Evolutionary conservation across 2,113 vertebrate genomes (phyloP).

Genomic region (Cebus imitator): DNA sequence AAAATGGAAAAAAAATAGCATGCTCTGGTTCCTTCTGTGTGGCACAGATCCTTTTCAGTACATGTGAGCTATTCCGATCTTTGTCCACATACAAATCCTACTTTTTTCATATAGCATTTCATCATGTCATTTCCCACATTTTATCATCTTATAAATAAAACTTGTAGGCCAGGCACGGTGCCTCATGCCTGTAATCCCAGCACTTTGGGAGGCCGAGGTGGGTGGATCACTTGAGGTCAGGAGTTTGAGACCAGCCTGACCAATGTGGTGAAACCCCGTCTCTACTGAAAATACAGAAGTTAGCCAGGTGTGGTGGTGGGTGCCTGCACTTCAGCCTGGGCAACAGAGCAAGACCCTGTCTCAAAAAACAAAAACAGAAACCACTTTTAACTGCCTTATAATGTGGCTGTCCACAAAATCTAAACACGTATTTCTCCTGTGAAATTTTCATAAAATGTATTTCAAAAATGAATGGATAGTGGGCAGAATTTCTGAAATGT

Average conservation of each 20-base stretch:
- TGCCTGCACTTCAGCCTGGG: too few species aligned
- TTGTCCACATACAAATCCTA: neutral
- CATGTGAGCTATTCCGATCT: neutral
- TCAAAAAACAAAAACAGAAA: neutral
- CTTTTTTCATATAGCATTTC: neutral
- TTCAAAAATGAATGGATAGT: neutral
- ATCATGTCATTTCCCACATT: neutral
- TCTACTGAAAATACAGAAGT: too few species aligned
- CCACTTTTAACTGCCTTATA: neutral
- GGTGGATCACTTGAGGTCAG: too few species aligned
- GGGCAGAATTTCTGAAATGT: neutral
- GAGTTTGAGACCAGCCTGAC: too few species aligned
- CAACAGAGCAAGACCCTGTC: too few species aligned
- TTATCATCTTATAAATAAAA: constrained; percentile 1
- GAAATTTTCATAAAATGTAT: constrained; percentile 16
- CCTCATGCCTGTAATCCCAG: too few species aligned
- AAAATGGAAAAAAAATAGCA: neutral
- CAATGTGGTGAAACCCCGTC: too few species aligned
- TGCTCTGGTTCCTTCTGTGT: neutral
- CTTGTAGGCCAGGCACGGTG: neutral
- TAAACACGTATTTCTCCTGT: neutral
- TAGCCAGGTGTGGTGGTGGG: too few species aligned
- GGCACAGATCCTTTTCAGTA: neutral
- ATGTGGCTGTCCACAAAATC: neutral
- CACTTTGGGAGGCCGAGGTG: too few species aligned